Conservation (phyloP, 2,888 invertebrate genomes). For the Meliscaeva auricollis region DNA sequence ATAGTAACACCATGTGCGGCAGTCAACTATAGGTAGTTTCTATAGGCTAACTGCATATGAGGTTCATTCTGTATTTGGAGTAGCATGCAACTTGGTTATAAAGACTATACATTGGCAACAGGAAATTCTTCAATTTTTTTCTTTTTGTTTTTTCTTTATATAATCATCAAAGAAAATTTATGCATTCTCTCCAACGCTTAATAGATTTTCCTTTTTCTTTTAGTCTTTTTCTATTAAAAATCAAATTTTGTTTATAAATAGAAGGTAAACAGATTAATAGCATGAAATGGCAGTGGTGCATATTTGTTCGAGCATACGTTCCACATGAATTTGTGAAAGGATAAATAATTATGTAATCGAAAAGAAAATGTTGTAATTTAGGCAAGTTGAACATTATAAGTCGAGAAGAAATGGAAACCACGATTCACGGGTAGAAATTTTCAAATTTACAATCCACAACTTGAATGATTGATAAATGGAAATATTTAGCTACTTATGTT, state of each 20-base stretch:
- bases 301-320: too few species aligned
- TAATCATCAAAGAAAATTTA: conserved; percentile 56
- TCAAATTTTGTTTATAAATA: neutral
- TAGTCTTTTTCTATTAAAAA: conserved; percentile 2
- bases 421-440: too few species aligned
- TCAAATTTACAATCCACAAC: too few species aligned
- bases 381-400: too few species aligned
- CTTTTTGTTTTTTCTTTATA: conserved; percentile 23
- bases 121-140: conserved; percentile 61
- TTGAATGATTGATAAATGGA: too few species aligned
- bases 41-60: neutral
- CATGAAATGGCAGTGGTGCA: too few species aligned
- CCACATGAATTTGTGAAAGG: too few species aligned
- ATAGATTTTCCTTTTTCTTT: neutral
- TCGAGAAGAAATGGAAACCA: too few species aligned
- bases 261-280: neutral
- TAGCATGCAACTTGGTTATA: conserved; percentile 30
- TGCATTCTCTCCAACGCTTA: conserved; percentile 35
- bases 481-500: too few species aligned
- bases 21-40: neutral
- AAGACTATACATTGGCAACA: conserved; percentile 28
- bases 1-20: conserved; percentile 4
- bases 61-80: conserved; percentile 20
- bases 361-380: too few species aligned
- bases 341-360: too few species aligned